Evolutionary conservation across 2,113 vertebrate species (phyloP).

Genomic region (Origma solitaria): DNA sequence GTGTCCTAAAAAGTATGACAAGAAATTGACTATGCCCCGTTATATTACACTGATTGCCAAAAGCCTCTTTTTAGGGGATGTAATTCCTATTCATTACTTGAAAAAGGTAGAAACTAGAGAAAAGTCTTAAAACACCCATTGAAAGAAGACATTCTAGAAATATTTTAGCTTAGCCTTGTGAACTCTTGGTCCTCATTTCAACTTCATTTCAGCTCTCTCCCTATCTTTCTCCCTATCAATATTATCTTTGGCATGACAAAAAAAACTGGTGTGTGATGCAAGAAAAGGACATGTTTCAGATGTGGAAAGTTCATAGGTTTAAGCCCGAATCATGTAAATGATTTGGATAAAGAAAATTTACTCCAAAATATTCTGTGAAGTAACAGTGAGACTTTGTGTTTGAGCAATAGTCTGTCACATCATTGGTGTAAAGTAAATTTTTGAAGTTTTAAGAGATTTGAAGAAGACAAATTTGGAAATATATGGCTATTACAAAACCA

Average conservation of each 20-base stretch:
- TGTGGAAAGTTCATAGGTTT: not conserved
- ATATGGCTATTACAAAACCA: not conserved
- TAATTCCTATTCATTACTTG: not conserved
- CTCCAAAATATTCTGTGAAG: not conserved
- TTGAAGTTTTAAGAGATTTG: not conserved
- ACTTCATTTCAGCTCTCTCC: not conserved
- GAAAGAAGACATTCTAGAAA: not conserved
- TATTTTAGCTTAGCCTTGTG: not conserved
- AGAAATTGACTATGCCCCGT: not conserved
- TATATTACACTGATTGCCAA: not conserved
- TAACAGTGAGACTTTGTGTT: not conserved
- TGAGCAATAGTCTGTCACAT: not conserved
- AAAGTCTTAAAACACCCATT: not conserved
- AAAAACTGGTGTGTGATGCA: not conserved
- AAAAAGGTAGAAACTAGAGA: not conserved
- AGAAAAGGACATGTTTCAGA: not conserved
- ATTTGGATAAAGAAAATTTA: not conserved
- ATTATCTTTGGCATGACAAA: not conserved
- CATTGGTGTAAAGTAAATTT: not conserved
- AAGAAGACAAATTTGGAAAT: not conserved
- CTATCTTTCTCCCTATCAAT: not conserved
- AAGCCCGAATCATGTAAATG: not conserved
- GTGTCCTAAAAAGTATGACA: not conserved
- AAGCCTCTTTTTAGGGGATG: not conserved
- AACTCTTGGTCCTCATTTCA: not conserved